phyloP scores from a whole-genome alignment of 2,888 invertebrate species.

The Thelaira solivaga region DNA sequence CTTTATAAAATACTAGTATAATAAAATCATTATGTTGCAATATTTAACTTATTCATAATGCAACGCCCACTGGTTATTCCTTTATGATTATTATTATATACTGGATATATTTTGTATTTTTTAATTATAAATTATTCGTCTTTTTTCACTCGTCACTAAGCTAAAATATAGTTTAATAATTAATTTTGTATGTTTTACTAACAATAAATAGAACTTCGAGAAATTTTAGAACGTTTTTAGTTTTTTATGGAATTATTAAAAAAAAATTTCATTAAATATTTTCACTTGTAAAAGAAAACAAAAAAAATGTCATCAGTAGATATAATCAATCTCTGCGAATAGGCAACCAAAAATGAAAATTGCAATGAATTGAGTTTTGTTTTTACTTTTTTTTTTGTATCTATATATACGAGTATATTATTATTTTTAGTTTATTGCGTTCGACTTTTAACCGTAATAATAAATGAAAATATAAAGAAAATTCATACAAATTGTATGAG shows the following conservation, averaged over 20 bases:
- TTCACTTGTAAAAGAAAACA: conserved; percentile 43
- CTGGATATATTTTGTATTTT: too few species aligned
- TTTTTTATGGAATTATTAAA: neutral
- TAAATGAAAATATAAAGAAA: conserved; percentile 50
- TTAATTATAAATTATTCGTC: conserved; percentile 10
- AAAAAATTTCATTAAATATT: conserved; percentile 21
- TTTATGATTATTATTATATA: conserved; percentile 6
- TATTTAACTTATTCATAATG: conserved; percentile 15
- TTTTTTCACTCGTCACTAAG: conserved; percentile 17
- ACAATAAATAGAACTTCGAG: conserved; percentile 3
- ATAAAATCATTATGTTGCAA: conserved; percentile 3
- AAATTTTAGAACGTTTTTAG: neutral
- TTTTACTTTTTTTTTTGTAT: conserved; percentile 37
- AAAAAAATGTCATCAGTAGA: conserved; percentile 54
- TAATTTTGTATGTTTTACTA: conserved; percentile 9
- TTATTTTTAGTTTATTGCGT: conserved; percentile 48
- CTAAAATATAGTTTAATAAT: neutral
- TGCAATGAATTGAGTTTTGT: conserved; percentile 7
- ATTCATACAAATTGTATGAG: conserved; percentile 52
- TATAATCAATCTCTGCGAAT: conserved; percentile 23
- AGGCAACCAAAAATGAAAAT: conserved; percentile 15
- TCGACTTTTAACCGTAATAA: conserved; percentile 50
- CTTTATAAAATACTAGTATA: neutral
- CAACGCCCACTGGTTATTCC: conserved; percentile 30
- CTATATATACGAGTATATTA: conserved; percentile 3